phyloP scores from a whole-genome alignment of 1,140 invertebrate genomes.

The Brachionus rotundiformis region DNA sequence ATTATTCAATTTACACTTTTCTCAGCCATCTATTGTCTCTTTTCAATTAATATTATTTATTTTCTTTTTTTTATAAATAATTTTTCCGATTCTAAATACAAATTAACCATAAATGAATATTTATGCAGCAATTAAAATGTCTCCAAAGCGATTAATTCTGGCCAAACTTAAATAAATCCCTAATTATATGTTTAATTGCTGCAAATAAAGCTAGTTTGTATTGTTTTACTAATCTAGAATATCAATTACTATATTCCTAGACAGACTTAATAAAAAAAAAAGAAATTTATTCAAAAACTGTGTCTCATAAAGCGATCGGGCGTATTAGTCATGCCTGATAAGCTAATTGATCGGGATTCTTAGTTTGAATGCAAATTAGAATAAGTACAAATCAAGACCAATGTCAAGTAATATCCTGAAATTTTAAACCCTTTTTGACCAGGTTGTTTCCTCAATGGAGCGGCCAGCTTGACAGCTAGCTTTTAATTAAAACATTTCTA shows the following conservation, averaged over 20 bases:
- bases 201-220: constrained; percentile 22
- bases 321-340: constrained; percentile 41
- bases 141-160: neutral
- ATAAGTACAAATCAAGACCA: constrained; percentile 19
- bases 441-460: neutral
- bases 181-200: constrained; percentile 37
- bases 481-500: constrained; percentile 22
- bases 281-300: constrained; percentile 13
- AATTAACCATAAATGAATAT: neutral
- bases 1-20: no score
- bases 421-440: neutral
- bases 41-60: no score
- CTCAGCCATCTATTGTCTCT: no score
- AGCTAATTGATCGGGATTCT: constrained; percentile 40
- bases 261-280: constrained; percentile 46
- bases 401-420: neutral
- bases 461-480: neutral
- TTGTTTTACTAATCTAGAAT: constrained; percentile 23
- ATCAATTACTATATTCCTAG: constrained; percentile 24
- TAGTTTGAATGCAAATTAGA: constrained; percentile 36
- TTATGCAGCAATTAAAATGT: neutral
- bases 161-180: constrained; percentile 3
- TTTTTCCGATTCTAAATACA: neutral
- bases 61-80: no score
- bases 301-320: neutral